These are phyloP conservation scores for Benitochromis conjunctus DNA, from an alignment of 2,113 vertebrate genomes.

Conservation along the genomic window DNA sequence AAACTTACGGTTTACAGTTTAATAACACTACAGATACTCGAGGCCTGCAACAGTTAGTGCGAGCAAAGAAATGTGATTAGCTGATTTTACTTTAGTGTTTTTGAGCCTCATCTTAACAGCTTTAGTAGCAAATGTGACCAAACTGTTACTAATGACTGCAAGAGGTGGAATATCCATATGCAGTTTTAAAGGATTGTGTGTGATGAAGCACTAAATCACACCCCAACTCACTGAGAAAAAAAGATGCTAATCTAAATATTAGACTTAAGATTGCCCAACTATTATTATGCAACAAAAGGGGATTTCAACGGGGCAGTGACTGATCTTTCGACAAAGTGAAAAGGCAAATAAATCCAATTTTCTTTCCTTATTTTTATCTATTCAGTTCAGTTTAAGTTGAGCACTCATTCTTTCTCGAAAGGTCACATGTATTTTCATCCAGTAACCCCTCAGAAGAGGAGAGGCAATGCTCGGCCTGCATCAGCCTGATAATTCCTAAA, in stretches of 20 bases:
- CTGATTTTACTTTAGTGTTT: not conserved
- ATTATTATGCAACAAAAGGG: not conserved
- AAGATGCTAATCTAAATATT: not conserved
- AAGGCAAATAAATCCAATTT: not conserved
- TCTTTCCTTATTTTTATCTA: not conserved
- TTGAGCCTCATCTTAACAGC: not conserved
- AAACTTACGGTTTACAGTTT: not conserved
- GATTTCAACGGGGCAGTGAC: not conserved
- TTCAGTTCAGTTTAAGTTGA: not conserved
- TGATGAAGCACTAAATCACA: not conserved
- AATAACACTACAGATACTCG: not conserved
- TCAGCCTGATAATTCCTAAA: slow-evolving; percentile 47
- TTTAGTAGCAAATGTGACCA: not conserved
- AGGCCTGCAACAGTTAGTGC: not conserved
- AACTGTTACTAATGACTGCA: not conserved
- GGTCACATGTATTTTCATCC: not conserved
- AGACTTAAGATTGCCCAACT: not conserved
- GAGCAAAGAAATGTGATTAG: not conserved
- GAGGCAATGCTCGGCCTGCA: not conserved
- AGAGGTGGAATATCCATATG: not conserved
- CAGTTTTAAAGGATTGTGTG: not conserved
- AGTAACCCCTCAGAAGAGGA: not conserved
- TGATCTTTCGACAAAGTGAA: not conserved
- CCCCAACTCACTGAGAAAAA: not conserved
- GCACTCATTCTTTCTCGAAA: not conserved